phyloP scores from a whole-genome alignment of 2,113 vertebrate species.

The Phylloscopus trochilus region DNA sequence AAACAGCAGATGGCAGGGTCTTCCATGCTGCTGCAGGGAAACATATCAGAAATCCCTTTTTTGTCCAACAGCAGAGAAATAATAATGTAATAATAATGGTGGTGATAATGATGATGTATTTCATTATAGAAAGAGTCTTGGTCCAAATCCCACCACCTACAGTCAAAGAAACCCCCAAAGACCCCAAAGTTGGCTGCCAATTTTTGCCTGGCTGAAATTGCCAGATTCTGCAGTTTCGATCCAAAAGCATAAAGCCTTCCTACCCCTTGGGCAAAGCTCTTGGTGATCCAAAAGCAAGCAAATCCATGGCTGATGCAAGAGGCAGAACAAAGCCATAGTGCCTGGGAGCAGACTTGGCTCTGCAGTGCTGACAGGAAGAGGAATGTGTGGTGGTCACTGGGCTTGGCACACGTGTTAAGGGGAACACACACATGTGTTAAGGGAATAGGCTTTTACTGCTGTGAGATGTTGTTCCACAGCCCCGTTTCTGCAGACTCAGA shows the following conservation, averaged over 20 bases:
- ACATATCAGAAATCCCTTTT: background rate
- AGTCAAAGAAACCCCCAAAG: conserved; percentile 4
- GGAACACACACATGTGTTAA: background rate
- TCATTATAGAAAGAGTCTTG: background rate
- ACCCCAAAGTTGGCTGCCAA: background rate
- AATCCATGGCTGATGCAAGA: background rate
- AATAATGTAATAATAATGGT: background rate
- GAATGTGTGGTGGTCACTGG: background rate
- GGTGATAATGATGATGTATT: background rate
- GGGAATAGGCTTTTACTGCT: background rate
- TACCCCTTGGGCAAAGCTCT: background rate
- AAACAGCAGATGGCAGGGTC: background rate
- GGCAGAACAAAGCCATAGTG: background rate
- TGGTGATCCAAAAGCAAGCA: background rate
- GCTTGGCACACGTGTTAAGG: background rate
- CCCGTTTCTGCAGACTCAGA: background rate
- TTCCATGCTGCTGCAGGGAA: background rate
- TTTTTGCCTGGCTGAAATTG: background rate
- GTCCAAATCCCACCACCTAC: background rate
- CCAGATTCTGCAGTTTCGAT: background rate
- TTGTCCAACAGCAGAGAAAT: background rate
- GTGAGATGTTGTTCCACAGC: background rate
- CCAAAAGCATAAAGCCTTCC: background rate
- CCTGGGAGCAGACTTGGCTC: background rate
- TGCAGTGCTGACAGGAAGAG: conserved; percentile 10